Evolutionary conservation across 2,888 invertebrate genomes (phyloP), one percentile per base, ranked within the genome.

Genomic region (Hirtodrosophila histrioides): DNA sequence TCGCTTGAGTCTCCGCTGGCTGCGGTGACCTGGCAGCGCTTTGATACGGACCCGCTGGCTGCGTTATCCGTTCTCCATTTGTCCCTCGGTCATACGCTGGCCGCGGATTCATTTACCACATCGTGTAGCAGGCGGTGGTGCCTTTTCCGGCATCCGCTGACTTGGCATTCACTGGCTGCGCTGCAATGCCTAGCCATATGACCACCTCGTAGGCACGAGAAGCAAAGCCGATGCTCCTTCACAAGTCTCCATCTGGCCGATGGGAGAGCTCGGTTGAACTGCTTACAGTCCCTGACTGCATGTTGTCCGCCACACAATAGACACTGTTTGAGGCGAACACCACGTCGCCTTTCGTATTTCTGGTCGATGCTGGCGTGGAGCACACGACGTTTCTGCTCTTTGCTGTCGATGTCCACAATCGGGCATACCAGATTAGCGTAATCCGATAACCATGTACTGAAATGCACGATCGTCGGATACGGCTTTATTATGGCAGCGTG

Each of bases 91-190:
- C 4, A 10, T 29, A 1, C 11, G 11, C 46, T 46, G 33, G 8
- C 27, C 3, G 46, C 7, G 39, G 17, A 17, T 17, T 17, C 1
- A 17, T 17, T 17, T 17, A 12, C 17, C 3, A 24, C 33, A n/a
- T 54, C 41, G 35, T 53, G 54, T 6, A 62, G 46, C 29, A 51
- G 29, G 9, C 39, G 29, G 36, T 46, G 40, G 12, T 62, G 54
- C 31, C 9, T 17, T 12, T 31, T 54, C 40, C 29, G 35, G 48
- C 61, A 53, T 33, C 61, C 56, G 12, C 9, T n/a, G 9, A 33
- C 41, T 37, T 46, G 36, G 37, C 54, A 46, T 24, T 29, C 5
- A 6, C 23, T 45, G 27, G 10, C 10, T n/a, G 7, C 27, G 23
- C 41, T 33, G 46, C 41, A 62, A 12, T 44, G 39, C 23, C 50